Conservation (phyloP, 2,113 vertebrate genomes). For the Siniperca knerii region DNA sequence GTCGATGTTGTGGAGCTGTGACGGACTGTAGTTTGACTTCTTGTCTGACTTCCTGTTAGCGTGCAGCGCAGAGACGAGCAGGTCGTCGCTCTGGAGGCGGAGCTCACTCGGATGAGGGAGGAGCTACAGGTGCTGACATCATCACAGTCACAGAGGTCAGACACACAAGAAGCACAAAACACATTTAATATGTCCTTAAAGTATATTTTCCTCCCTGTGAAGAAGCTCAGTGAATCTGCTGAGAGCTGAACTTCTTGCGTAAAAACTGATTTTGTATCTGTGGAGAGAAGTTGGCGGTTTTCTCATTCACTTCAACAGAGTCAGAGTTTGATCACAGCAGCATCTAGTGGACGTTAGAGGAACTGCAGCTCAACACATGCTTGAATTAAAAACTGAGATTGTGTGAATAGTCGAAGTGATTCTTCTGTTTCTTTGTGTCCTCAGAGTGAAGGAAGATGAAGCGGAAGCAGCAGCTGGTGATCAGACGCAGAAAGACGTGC, state of each 20-base stretch:
- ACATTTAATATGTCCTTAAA: too few species aligned
- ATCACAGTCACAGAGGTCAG: slow-evolving; percentile 24
- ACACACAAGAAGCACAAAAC: not conserved
- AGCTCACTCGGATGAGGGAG: slow-evolving; percentile 21
- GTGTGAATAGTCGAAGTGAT: not conserved
- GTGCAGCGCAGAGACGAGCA: slow-evolving; percentile 22
- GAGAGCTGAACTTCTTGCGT: too few species aligned
- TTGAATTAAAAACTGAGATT: not conserved
- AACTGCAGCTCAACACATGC: not conserved
- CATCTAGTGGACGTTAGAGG: not conserved
- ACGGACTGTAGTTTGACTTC: not conserved
- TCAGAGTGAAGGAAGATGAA: not conserved
- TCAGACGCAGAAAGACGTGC: slow-evolving; percentile 23
- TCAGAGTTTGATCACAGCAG: not conserved
- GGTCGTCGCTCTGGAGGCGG: slow-evolving; percentile 18
- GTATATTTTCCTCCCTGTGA: too few species aligned
- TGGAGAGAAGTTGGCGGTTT: too few species aligned
- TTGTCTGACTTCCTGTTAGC: slow-evolving; percentile 8
- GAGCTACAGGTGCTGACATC: slow-evolving; percentile 31
- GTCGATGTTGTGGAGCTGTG: not conserved
- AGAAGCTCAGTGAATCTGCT: too few species aligned
- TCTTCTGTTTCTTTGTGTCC: not conserved
- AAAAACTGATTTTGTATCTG: too few species aligned
- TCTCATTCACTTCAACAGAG: too few species aligned
- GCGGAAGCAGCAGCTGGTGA: not conserved